Evolutionary conservation across 2,888 invertebrate genomes (phyloP), one percentile per base, ranked within the genome.

Genomic region (Eilema depressum): DNA sequence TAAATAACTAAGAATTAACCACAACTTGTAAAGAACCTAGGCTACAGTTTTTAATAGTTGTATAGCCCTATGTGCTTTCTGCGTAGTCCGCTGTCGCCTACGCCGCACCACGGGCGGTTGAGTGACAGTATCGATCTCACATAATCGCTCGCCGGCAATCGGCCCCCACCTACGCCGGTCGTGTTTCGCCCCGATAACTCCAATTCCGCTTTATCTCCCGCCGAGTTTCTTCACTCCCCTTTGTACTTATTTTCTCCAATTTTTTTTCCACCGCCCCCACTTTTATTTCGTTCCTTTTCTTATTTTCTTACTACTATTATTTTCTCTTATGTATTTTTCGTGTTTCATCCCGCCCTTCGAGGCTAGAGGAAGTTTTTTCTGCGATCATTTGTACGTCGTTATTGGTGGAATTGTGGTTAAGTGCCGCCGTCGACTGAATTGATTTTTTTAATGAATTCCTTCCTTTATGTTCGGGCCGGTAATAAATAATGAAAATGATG

Each of bases 131-230:
- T 95, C 93, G 94, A 95, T 93, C 93, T 89, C 89, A 89, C 87
- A 92, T 93, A 93, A 93, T 93, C 93, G 91, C 88, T 90, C 90
- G 88, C 87, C 88, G 85, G 87, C 90, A 86, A 90, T 86, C 83
- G 89, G 88, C 92, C 92, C 85, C 93, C 93, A 89, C 92, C 93
- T 91, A 86, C 90, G 86, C 75, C 85, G 85, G 90, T 88, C 90
- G 88, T 88, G 88, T 88, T 84, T 89, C 94, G 93, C 94, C 92
- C 92, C 94, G 93, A 94, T 94, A 93, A 91, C 95, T 94, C 91
- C 95, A 93, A 95, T 95, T 93, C 93, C 95, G 92, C 93, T 93
- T 94, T 95, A 95, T 95, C 95, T 94, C 91, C 91, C 90, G 88
- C 89, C 90, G 90, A 91, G 92, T 92, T 92, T 91, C 92, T 91